These are phyloP conservation scores for Acanthosepion esculentum DNA, from an alignment of 2,888 invertebrate species.

Conservation along the genomic window DNA sequence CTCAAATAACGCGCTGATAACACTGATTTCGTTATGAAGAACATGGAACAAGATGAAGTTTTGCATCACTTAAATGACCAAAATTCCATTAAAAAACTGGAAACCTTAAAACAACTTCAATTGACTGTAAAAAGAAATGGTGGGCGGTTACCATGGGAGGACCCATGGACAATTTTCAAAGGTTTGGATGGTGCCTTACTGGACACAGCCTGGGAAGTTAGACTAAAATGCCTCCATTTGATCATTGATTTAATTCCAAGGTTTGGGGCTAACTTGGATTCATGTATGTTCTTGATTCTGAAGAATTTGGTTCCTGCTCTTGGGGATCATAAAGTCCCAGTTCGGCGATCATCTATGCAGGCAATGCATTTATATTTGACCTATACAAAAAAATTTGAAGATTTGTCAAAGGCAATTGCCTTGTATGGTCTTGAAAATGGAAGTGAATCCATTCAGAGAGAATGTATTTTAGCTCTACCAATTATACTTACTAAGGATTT, in stretches of 20 bases:
- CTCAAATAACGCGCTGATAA: neutral
- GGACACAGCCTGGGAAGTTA: conserved; percentile 76
- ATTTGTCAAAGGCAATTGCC: conserved; percentile 73
- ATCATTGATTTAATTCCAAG: conserved; percentile 73
- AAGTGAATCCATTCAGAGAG: conserved; percentile 72
- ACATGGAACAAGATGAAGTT: conserved; percentile 74
- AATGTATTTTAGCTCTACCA: conserved; percentile 74
- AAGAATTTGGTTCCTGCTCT: conserved; percentile 74
- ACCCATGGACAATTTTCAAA: conserved; percentile 71
- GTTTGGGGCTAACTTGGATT: conserved; percentile 72
- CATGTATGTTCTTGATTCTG: conserved; percentile 73
- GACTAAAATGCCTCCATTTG: conserved; percentile 75
- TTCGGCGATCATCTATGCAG: conserved; percentile 75
- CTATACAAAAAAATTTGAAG: conserved; percentile 74
- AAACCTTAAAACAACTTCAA: conserved; percentile 71
- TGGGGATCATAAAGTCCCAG: conserved; percentile 72
- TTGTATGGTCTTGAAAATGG: conserved; percentile 74
- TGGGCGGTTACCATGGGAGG: conserved; percentile 70
- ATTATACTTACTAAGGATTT: conserved; percentile 76
- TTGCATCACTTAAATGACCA: conserved; percentile 70
- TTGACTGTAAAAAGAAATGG: conserved; percentile 71
- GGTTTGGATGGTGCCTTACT: conserved; percentile 74
- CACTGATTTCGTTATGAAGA: conserved; percentile 64
- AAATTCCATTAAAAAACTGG: conserved; percentile 70
- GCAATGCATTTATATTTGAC: conserved; percentile 76